A percentile compares a stretch with the other conserved stretches of the same genome.
phyloP scores from a whole-genome alignment of 2,113 vertebrate genomes.

The Silurus glanis region DNA sequence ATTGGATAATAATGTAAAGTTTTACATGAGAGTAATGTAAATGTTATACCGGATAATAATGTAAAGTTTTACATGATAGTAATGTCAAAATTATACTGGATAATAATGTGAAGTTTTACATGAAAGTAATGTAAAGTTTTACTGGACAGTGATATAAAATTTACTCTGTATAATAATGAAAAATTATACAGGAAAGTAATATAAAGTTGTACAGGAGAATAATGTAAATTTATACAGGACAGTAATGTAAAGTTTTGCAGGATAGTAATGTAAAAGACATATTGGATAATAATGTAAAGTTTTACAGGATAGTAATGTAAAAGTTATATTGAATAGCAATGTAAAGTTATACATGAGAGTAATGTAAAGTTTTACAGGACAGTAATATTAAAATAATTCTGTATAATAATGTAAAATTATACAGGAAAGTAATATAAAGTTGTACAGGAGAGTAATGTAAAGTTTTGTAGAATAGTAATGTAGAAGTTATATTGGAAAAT shows the following conservation, averaged over 20 bases:
- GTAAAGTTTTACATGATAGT: no score
- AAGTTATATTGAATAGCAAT: not conserved
- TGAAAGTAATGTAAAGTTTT: no score
- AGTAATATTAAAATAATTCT: not conserved
- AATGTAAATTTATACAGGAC: not conserved
- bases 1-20: not conserved
- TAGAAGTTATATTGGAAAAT: not conserved
- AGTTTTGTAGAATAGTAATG: no score
- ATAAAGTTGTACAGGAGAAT: not conserved
- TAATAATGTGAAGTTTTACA: not conserved
- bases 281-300: not conserved
- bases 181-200: not conserved
- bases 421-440: no score
- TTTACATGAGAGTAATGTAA: no score
- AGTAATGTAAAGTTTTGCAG: not conserved
- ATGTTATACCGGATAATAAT: not conserved
- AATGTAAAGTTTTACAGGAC: not conserved
- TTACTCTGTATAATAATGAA: not conserved
- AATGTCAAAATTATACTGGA: no score
- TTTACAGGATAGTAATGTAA: not conserved
- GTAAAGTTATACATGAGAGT: not conserved
- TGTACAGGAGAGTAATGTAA: no score
- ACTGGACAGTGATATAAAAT: not conserved
- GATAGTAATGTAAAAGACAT: not conserved
- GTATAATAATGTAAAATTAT: not conserved